phyloP scores from a whole-genome alignment of 2,888 invertebrate genomes.

The Chouioia cunea region DNA sequence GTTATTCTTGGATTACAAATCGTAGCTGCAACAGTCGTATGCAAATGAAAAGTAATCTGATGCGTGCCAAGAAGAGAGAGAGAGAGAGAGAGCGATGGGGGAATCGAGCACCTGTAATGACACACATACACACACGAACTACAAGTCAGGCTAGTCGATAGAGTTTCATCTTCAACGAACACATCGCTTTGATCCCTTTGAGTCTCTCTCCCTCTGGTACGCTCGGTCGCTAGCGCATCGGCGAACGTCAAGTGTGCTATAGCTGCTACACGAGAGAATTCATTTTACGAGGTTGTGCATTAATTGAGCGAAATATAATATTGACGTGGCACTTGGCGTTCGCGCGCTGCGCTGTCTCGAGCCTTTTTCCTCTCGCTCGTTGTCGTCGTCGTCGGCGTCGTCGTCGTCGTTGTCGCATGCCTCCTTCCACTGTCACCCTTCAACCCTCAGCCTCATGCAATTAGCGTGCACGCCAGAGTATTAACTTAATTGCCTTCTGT shows the following conservation, averaged over 20 bases:
- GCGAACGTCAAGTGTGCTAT: slow-evolving; percentile 37
- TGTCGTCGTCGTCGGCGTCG: no score
- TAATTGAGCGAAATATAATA: slow-evolving; percentile 40
- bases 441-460: no score
- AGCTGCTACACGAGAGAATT: slow-evolving; percentile 1
- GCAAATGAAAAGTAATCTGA: slow-evolving; percentile 36
- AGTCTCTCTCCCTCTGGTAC: background rate
- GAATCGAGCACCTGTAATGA: slow-evolving; percentile 4
- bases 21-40: background rate
- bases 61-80: background rate
- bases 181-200: slow-evolving; percentile 43
- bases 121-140: no score
- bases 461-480: no score
- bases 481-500: no score
- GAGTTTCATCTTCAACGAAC: slow-evolving; percentile 17
- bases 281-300: slow-evolving; percentile 12
- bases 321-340: slow-evolving; percentile 19
- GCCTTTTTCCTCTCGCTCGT: background rate
- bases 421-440: no score
- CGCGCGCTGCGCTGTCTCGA: background rate
- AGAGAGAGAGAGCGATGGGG: no score
- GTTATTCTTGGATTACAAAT: background rate
- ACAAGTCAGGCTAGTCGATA: background rate
- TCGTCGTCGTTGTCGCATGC: no score
- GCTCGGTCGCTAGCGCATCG: background rate